Evolutionary conservation across 2,797 vertebrate genomes (phyloP).

Genomic region (Chloroceryle amazona): DNA sequence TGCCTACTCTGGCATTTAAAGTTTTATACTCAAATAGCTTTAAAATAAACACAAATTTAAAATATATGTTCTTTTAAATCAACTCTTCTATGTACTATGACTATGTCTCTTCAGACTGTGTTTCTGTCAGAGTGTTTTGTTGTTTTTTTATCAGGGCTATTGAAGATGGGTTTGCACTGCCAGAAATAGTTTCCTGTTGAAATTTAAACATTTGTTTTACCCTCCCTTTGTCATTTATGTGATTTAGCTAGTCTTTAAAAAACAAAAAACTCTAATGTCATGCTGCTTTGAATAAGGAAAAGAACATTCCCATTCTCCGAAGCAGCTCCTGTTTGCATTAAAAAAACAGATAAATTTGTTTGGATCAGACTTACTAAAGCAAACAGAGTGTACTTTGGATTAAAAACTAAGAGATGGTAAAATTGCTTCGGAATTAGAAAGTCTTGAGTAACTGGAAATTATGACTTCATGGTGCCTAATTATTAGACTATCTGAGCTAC

Average conservation of each 20-base stretch:
- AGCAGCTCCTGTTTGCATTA: not conserved
- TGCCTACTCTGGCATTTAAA: not conserved
- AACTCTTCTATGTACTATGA: not conserved
- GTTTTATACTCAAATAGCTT: not conserved
- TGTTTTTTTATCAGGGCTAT: not conserved
- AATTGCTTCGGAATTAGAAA: not conserved
- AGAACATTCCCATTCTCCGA: not conserved
- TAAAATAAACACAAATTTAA: not conserved
- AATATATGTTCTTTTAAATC: not conserved
- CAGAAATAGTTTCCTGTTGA: not conserved
- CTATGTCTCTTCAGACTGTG: not conserved
- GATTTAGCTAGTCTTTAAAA: not conserved
- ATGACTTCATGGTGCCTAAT: slow-evolving; percentile 6
- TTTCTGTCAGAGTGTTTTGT: not conserved
- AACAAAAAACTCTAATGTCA: not conserved
- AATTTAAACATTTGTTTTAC: not conserved
- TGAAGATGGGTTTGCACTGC: not conserved
- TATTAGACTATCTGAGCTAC: not conserved
- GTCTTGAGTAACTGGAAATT: slow-evolving; percentile 1
- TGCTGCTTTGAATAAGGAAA: not conserved
- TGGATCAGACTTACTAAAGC: not conserved
- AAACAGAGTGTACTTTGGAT: slow-evolving; percentile 10
- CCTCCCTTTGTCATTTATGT: not conserved
- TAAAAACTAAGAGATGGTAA: not conserved
- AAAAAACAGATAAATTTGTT: not conserved